Evolutionary conservation across 2,797 vertebrate genomes (phyloP).

Genomic region (Phyllotis vaccarum): DNA sequence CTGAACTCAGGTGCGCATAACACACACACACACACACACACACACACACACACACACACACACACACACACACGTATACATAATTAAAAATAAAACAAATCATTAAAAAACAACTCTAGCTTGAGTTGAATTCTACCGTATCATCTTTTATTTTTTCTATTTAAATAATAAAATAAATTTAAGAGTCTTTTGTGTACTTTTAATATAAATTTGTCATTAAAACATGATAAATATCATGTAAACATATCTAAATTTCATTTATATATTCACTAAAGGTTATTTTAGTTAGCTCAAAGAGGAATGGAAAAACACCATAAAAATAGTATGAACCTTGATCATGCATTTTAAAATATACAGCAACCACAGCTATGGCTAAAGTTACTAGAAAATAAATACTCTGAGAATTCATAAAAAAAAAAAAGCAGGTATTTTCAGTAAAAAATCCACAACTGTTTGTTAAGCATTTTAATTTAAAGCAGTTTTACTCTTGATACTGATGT

Average conservation of each 20-base stretch:
- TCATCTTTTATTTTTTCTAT: not conserved
- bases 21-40: not conserved
- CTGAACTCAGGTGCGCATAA: not conserved
- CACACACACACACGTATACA: not conserved
- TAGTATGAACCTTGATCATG: not conserved
- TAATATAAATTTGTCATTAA: slow-evolving; percentile 21
- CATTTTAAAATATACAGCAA: not conserved
- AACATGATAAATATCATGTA: not conserved
- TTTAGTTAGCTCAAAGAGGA: not conserved
- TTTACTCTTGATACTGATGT: not conserved
- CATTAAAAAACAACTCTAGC: not conserved
- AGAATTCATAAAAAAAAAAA: not conserved
- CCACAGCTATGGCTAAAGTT: not conserved
- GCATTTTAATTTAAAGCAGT: not conserved
- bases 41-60: not conserved
- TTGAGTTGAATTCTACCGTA: not conserved
- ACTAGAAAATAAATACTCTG: not conserved
- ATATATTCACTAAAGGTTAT: not conserved
- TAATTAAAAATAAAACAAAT: not conserved
- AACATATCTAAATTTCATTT: not conserved
- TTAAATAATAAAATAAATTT: slow-evolving; percentile 12
- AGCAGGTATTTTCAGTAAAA: not conserved
- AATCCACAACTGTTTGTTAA: not conserved
- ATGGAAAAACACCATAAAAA: not conserved
- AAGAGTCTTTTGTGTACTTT: not conserved